Evolutionary conservation across 1,140 invertebrate species (phyloP).

Genomic region (Neotoxoptera formosana): DNA sequence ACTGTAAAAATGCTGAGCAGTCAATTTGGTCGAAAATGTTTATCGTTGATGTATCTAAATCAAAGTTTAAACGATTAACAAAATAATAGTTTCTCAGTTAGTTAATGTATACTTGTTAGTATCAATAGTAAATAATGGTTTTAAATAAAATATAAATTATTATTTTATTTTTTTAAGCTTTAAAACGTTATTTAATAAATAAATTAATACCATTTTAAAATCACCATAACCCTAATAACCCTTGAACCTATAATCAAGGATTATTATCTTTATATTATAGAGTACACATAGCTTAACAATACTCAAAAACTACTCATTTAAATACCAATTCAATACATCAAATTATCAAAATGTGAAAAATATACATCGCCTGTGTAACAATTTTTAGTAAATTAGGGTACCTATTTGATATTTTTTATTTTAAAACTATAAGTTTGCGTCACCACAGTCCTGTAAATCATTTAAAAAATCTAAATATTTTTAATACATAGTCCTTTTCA

Average conservation of each 20-base stretch:
- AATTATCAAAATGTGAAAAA: background rate
- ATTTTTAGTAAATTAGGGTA: background rate
- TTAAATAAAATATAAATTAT: no score
- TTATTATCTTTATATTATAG: no score
- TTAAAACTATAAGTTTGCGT: background rate
- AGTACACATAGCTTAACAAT: background rate
- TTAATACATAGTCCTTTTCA: background rate
- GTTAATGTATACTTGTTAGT: no score
- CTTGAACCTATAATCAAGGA: no score
- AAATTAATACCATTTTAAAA: background rate
- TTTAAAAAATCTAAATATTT: background rate
- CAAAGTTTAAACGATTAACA: no score
- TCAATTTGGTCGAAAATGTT: no score
- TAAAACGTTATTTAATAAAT: background rate
- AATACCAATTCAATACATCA: background rate
- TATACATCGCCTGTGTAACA: background rate
- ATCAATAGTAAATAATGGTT: no score
- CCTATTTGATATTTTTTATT: no score
- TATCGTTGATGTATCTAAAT: no score
- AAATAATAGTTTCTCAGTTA: no score
- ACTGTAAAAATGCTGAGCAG: no score
- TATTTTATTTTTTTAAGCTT: background rate
- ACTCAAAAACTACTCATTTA: background rate
- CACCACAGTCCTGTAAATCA: background rate
- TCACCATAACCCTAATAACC: background rate